A percentile compares a stretch with the other conserved stretches of the same genome.
Conservation (phyloP, 2,888 invertebrate species). For the Zootermopsis nevadensis region DNA sequence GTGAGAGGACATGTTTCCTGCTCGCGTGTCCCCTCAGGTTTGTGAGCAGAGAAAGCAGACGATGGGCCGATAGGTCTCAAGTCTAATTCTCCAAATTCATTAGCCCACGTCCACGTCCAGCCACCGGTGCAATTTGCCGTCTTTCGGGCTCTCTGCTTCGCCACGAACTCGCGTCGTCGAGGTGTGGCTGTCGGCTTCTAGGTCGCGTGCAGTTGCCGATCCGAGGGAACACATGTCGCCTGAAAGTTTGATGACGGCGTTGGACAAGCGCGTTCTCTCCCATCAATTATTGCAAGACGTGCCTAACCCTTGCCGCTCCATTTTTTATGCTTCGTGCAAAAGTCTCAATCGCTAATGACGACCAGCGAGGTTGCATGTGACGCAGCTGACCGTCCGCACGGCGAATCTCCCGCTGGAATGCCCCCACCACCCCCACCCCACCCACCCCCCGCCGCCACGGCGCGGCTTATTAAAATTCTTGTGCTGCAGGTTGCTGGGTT, state of each 20-base stretch:
- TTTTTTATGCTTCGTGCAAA: conserved; percentile 26
- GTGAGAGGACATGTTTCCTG: no score
- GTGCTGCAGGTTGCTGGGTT: conserved; percentile 5
- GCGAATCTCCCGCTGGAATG: background rate
- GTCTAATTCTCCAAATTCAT: no score
- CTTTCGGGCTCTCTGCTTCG: no score
- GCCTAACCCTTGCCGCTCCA: conserved; percentile 27
- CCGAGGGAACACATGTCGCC: background rate
- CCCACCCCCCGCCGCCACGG: background rate
- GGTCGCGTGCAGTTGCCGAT: no score
- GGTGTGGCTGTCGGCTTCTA: no score
- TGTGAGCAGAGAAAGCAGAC: no score
- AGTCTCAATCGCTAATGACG: conserved; percentile 29
- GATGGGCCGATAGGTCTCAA: no score
- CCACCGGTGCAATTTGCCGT: no score
- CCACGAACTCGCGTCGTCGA: no score
- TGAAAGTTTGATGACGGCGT: conserved; percentile 19
- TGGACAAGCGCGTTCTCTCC: background rate
- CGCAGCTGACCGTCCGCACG: background rate
- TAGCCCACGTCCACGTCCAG: no score
- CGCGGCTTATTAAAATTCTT: conserved; percentile 28
- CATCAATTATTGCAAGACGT: background rate
- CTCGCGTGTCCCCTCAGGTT: no score
- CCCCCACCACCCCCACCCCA: no score
- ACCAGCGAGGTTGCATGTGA: conserved; percentile 9